These are phyloP conservation scores for Drosophila obscura DNA, from an alignment of 1,140 invertebrate genomes.

Conservation along the genomic window DNA sequence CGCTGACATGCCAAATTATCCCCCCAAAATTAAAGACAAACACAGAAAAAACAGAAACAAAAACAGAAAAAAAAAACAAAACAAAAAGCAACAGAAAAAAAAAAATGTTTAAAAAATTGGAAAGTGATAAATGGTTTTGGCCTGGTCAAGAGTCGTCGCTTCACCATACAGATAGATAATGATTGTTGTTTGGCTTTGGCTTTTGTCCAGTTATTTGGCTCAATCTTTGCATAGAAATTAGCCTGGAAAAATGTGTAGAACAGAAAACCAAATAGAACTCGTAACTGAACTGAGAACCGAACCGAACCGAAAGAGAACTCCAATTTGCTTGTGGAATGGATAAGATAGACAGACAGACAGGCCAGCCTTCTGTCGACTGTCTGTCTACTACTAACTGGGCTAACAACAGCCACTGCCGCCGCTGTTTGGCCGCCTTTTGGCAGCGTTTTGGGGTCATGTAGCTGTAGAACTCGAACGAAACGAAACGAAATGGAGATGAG, in stretches of 20 bases:
- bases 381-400: constrained; percentile 55
- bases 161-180: constrained; percentile 9
- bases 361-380: constrained; percentile 15
- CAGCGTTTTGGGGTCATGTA: constrained; percentile 67
- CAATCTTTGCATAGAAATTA: constrained; percentile 77
- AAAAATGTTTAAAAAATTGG: constrained; percentile 50
- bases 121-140: constrained; percentile 74
- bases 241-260: constrained; percentile 63
- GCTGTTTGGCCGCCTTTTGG: constrained; percentile 41
- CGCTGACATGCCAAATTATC: constrained; percentile 63
- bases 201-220: constrained; percentile 68
- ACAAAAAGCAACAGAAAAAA: constrained; percentile 15
- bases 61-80: constrained; percentile 31
- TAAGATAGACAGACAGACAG: constrained; percentile 12
- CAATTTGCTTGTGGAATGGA: constrained; percentile 33
- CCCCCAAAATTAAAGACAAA: constrained; percentile 58
- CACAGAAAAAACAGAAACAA: constrained; percentile 24
- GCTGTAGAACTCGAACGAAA: constrained; percentile 52
- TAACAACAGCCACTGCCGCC: constrained; percentile 40
- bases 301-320: constrained; percentile 26
- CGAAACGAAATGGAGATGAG: constrained; percentile 66
- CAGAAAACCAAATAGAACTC: constrained; percentile 16
- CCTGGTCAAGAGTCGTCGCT: constrained; percentile 49
- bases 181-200: constrained; percentile 37
- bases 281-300: constrained; percentile 32